Evolutionary conservation across 2,888 invertebrate species (phyloP).

Genomic region (Nemotelus pantherinus): DNA sequence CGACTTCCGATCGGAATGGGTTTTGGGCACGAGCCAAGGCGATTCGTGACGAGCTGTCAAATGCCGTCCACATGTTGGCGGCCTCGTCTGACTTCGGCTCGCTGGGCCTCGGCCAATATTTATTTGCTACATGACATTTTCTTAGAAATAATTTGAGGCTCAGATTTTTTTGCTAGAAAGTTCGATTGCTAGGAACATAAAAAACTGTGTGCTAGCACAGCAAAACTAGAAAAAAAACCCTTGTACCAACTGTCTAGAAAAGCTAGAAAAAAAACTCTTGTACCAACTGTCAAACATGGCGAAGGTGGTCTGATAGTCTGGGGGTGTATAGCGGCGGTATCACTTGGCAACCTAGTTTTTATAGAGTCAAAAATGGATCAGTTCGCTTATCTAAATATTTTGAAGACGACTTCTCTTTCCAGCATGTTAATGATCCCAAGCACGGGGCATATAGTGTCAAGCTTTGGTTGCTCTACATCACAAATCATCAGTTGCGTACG

Average conservation of each 20-base stretch:
- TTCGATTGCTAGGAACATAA: too few species aligned
- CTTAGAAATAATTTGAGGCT: too few species aligned
- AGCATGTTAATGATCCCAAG: slow-evolving; percentile 47
- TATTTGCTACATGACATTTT: too few species aligned
- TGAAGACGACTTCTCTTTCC: slow-evolving; percentile 21
- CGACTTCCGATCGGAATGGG: too few species aligned
- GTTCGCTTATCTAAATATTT: slow-evolving; percentile 21
- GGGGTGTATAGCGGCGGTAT: slow-evolving; percentile 38
- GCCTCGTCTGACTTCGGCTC: too few species aligned
- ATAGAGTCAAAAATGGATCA: slow-evolving; percentile 29
- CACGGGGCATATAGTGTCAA: slow-evolving; percentile 41
- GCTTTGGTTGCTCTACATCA: slow-evolving; percentile 23
- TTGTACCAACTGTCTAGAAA: slow-evolving; percentile 45
- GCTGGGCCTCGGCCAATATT: too few species aligned
- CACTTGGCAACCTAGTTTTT: slow-evolving; percentile 12
- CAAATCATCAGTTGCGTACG: slow-evolving; percentile 8
- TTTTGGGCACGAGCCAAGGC: too few species aligned
- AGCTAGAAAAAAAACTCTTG: slow-evolving; percentile 39
- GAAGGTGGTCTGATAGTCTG: slow-evolving; percentile 45
- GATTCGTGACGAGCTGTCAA: too few species aligned
- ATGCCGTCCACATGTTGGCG: too few species aligned
- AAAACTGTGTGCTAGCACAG: too few species aligned
- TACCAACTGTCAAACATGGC: slow-evolving; percentile 46
- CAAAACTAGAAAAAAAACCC: too few species aligned
- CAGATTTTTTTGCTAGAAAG: too few species aligned